A percentile compares a stretch with the other conserved stretches of the same genome.
Conservation (phyloP, 2,113 vertebrate genomes). For the Halichoeres trimaculatus region DNA sequence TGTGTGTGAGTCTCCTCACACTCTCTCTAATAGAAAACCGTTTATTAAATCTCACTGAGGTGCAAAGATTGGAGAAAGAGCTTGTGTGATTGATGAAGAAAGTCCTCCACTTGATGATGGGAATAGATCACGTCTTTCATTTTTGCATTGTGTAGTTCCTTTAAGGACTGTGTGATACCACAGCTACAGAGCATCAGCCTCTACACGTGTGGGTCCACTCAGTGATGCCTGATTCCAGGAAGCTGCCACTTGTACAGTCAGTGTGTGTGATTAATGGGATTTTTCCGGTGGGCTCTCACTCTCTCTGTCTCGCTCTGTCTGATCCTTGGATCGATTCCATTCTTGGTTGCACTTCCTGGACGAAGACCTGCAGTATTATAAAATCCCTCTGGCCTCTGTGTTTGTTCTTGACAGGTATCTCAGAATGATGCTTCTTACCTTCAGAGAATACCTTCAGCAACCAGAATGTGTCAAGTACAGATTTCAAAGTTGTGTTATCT, state of each 20-base stretch:
- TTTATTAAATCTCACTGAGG: constrained; percentile 44
- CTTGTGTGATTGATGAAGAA: neutral
- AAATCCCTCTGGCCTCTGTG: constrained; percentile 7
- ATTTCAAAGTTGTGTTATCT: neutral
- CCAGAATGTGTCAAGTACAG: neutral
- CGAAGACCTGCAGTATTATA: constrained; percentile 9
- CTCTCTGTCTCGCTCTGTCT: neutral
- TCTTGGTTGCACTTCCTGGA: constrained; percentile 38
- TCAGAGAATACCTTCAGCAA: neutral
- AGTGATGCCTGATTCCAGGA: constrained; percentile 28
- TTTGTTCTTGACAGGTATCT: constrained; percentile 6
- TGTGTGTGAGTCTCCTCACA: constrained; percentile 51
- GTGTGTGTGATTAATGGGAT: constrained; percentile 29
- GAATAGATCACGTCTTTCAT: constrained; percentile 34
- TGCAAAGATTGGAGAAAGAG: constrained; percentile 50
- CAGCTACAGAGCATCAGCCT: neutral
- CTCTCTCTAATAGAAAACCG: constrained; percentile 44
- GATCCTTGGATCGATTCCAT: constrained; percentile 45
- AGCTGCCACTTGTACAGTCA: constrained; percentile 28
- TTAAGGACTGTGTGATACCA: neutral
- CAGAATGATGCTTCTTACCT: constrained; percentile 4
- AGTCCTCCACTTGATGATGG: neutral
- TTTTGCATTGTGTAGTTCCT: neutral
- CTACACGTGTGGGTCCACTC: constrained; percentile 3
- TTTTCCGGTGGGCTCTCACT: neutral